Evolutionary conservation across 2,113 vertebrate genomes (phyloP).

Genomic region (Girardinichthys multiradiatus): DNA sequence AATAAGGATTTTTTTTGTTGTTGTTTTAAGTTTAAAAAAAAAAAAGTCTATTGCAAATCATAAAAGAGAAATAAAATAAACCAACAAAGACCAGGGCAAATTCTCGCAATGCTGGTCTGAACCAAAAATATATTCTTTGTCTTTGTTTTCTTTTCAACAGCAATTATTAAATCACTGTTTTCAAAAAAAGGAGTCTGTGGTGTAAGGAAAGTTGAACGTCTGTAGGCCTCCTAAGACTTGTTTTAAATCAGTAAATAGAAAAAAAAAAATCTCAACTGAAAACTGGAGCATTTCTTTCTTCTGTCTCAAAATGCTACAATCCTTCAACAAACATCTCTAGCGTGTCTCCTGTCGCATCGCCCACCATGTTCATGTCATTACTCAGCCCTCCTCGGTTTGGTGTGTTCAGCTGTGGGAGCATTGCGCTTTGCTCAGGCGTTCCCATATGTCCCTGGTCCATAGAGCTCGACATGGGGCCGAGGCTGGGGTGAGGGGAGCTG

Average conservation of each 20-base stretch:
- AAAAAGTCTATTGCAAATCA: slow-evolving; percentile 81
- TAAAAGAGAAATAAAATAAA: slow-evolving; percentile 75
- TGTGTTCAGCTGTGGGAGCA: slow-evolving; percentile 97
- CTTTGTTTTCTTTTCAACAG: slow-evolving; percentile 88
- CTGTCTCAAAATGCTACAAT: slow-evolving; percentile 91
- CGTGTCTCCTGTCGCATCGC: slow-evolving; percentile 95
- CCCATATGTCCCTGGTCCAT: slow-evolving; percentile 96
- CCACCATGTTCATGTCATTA: slow-evolving; percentile 91
- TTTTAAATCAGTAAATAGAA: slow-evolving; percentile 88
- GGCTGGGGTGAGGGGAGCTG: slow-evolving; percentile 92
- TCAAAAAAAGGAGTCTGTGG: slow-evolving; percentile 87
- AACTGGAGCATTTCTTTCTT: slow-evolving; percentile 72
- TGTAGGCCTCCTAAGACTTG: slow-evolving; percentile 76
- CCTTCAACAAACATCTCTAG: slow-evolving; percentile 99
- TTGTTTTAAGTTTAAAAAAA: slow-evolving; percentile 82
- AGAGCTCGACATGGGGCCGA: slow-evolving; percentile 89
- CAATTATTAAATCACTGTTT: slow-evolving; percentile 86
- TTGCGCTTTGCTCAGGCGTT: slow-evolving; percentile 94
- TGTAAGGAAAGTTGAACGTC: slow-evolving; percentile 86
- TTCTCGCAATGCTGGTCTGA: slow-evolving; percentile 84
- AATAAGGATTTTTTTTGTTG: slow-evolving; percentile 89
- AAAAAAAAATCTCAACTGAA: slow-evolving; percentile 80
- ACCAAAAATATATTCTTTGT: slow-evolving; percentile 99
- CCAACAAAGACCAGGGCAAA: slow-evolving; percentile 83
- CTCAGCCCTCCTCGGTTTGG: slow-evolving; percentile 89